Evolutionary conservation across 2,888 invertebrate species (phyloP).

Genomic region (Empis stercorea): DNA sequence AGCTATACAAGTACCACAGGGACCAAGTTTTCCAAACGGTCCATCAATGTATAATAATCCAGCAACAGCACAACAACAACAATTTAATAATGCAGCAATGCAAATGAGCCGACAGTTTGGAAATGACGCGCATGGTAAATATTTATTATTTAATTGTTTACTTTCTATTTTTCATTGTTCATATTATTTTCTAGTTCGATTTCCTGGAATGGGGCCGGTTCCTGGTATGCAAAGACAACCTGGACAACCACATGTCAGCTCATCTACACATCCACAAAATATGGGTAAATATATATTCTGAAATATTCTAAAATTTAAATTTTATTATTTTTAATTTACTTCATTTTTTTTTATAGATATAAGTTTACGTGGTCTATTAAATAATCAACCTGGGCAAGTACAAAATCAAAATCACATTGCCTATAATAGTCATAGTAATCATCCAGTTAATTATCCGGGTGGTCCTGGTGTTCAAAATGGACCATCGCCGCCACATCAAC

Average conservation of each 20-base stretch:
- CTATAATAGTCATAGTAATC: constrained; percentile 22
- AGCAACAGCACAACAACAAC: constrained; percentile 25
- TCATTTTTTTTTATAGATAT: constrained; percentile 24
- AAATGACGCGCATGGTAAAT: constrained; percentile 30
- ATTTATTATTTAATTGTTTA: background rate
- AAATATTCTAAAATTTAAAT: too few relatives aligned
- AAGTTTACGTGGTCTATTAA: constrained; percentile 35
- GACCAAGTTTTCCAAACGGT: constrained; percentile 23
- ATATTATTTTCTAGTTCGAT: constrained; percentile 18
- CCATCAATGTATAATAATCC: constrained; percentile 33
- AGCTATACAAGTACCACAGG: constrained; percentile 7
- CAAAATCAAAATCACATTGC: constrained; percentile 32
- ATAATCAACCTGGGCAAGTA: constrained; percentile 34
- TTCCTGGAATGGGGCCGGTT: constrained; percentile 28
- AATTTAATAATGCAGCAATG: constrained; percentile 28
- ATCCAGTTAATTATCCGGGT: constrained; percentile 31
- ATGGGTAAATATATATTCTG: constrained; percentile 40
- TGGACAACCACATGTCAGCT: constrained; percentile 47
- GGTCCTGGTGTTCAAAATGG: constrained; percentile 33
- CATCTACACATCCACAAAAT: constrained; percentile 51
- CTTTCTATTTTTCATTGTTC: background rate
- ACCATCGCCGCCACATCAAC: constrained; percentile 31
- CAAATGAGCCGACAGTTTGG: constrained; percentile 31
- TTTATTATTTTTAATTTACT: background rate
- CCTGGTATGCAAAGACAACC: constrained; percentile 34